Evolutionary conservation across 2,113 vertebrate genomes (phyloP), one percentile per base, ranked within the genome.

Genomic region (Telmatochromis sp.): DNA sequence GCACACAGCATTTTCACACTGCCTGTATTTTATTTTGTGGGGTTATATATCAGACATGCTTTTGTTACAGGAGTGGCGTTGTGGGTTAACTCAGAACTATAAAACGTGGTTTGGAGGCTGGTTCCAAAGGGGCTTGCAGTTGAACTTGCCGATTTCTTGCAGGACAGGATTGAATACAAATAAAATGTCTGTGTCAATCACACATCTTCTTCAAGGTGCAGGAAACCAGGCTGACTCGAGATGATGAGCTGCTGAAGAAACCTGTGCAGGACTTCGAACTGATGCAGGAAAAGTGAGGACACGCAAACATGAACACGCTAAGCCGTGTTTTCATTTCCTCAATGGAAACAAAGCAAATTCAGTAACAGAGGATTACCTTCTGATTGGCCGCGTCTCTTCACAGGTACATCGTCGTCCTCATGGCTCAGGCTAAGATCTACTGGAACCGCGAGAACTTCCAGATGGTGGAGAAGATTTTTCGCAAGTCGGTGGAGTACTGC

Each of bases 401-500:
- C 88, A 91, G 97, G 91, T 99, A 99, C 31, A 94, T 99, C 17
- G 97, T 98, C 2, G 96, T 99, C 21, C 92, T 99, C 86, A 99
- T 99, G 98, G 97, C 97, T 10, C 98, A 99, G 93, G 97, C 98
- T 12, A 98, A 98, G 91, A 98, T 99, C 95, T 99, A 99, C 90
- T 99, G 98, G 98, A 98, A 99, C 93, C 96, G 97, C 87, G 98
- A 98, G 92, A 98, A 99, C 92, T 99, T 98, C 81, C 89, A 96
- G 35, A 96, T 98, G 98, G 97, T 99, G 91, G 98, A 99, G 94
- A 99, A 98, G 96, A 98, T 99, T 80, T 99, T 99, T 95, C 97
- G 97, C 26, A 98, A 98, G 86, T 99, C 98, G 0, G 96, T 97
- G 88, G 98, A 99, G 89, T 97, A 98, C 91, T 99, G 98, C 86